phyloP scores from a whole-genome alignment of 1,140 invertebrate species.

The Lordiphosa clarofinis region DNA sequence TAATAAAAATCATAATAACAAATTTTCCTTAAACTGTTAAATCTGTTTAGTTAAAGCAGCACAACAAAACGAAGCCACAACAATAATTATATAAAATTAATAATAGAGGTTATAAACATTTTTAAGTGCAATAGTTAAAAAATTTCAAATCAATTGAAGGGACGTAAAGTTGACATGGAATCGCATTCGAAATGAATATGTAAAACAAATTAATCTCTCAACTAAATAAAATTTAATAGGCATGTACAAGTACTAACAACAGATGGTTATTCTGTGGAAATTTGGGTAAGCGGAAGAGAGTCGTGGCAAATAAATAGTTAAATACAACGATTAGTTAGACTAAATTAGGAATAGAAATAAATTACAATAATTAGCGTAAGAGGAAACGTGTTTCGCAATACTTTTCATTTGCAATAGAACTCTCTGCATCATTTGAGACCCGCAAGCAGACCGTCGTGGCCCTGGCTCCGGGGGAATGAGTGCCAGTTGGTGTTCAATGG shows the following conservation, averaged over 20 bases:
- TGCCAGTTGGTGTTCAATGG: slow-evolving; percentile 31
- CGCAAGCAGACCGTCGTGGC: slow-evolving; percentile 8
- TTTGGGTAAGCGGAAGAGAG: slow-evolving; percentile 29
- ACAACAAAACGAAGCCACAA: slow-evolving; percentile 18
- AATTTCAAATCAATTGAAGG: slow-evolving; percentile 50
- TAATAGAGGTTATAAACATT: slow-evolving; percentile 1
- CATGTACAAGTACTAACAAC: slow-evolving; percentile 28
- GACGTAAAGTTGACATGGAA: slow-evolving; percentile 60
- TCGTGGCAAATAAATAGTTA: slow-evolving; percentile 47
- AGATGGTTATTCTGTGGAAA: slow-evolving; percentile 25
- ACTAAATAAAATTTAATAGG: slow-evolving; percentile 26
- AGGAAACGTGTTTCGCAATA: slow-evolving; percentile 61
- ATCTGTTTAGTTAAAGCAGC: slow-evolving; percentile 4
- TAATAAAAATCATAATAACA: slow-evolving; percentile 28
- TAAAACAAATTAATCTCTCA: slow-evolving; percentile 18
- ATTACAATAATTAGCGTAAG: slow-evolving; percentile 61
- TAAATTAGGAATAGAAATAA: slow-evolving; percentile 56
- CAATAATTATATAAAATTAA: slow-evolving; percentile 8
- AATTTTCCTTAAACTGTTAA: slow-evolving; percentile 7
- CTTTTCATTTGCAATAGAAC: slow-evolving; percentile 58
- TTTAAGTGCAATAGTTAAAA: slow-evolving; percentile 21
- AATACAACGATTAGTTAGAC: slow-evolving; percentile 54
- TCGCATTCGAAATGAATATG: slow-evolving; percentile 39
- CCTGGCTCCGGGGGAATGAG: slow-evolving; percentile 52
- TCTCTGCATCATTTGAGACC: slow-evolving; percentile 34